Base-by-base conservation (phyloP, 64 coral and sea anemone genomes). In the Porites lutea region DNA sequence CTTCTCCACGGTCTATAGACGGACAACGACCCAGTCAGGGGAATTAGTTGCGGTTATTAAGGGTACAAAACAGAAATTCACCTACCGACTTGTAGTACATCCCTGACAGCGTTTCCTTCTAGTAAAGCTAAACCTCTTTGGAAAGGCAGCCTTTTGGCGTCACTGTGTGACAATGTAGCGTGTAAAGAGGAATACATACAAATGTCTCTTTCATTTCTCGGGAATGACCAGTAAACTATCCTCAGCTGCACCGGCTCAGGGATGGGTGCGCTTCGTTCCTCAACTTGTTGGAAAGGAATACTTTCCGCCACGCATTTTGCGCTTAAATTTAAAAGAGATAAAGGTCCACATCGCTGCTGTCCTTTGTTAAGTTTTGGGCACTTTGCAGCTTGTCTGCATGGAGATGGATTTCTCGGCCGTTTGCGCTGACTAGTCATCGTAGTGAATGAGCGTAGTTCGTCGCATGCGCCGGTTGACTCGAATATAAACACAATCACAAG, bases 51-150 rank as follows among this genome's bases (percentile, higher is more conserved):
- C n/a, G 62, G 61, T 51, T 6, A 18, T 21, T 21, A n/a, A 76
- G 58, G 87, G 82, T 71, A 71, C 18, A 79, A 79, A 53, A 77
- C 45, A 85, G 65, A 92, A 92, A 65, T 95, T 57, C 71, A 52
- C 97, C 96, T 94, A 99, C 97, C 97, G 63, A 99, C 97, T 99
- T 99, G 97, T 19, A 99, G 91, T 44, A 96, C 94, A 78, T 99
- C 88, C 45, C 61, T 96, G 81, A 99, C 94, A 43, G 94, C 76
- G n/a, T 96, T 88, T 91, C 96, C 90, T 67, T 99, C 97, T 49
- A 99, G 79, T n/a, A 99, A 79, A 74, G 83, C 65, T 12, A 96
- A 77, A 72, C 97, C 97, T 92, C 86, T 93, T 48, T 93, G 92
- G 86, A 99, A 99, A 53, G 97, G 97, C 21, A 94, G 53, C 68